Evolutionary conservation across 2,888 invertebrate species (phyloP), one percentile per base, ranked within the genome.

Genomic region (Ischnus inquisitorius): DNA sequence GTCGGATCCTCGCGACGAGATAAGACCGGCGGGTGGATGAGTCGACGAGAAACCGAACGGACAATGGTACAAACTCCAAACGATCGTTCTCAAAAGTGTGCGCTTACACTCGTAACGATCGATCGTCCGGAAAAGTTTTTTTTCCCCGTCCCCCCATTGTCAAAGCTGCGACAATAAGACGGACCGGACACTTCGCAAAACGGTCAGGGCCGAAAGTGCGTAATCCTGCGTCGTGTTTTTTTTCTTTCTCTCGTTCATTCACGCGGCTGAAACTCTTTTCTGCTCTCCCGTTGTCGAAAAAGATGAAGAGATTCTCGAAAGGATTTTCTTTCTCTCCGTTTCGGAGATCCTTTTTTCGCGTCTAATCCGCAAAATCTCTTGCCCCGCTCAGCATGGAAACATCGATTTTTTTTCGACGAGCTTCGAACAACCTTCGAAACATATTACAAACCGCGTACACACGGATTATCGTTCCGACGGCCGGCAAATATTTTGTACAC

Each of bases 51-150:
- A 22, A 22, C 54, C 54, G 54, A 12, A 67, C 34, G 43, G 67
- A 43, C 22, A 43, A 65, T 41, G 51, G 67, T 48, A 19, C 67
- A 78, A 72, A 72, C 78, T 78, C 54, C 25, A 41, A 82, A 79
- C 54, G 78, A 64, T 78, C 72, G 54, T 19, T 72, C 51, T 78
- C 54, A 6, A 78, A 78, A 67, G 48, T 39, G 10, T 67, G 3
- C 10, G 25, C 25, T 22, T 57, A 39, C 28, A 46, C 6, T 64
- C 19, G 64, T 34, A 28, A 54, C 16, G 51, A 60, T 12, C 75
- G 69, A 82, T 84, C 78, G 82, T 57, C 68, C 51, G 75, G 79
- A 82, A 84, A 82, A 82, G n/a, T 74, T 65, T 78, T 62, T 65
- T 41, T 65, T 75, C 54, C 28, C 57, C 51, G 62, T 60, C 41